Conservation (phyloP, 2,797 vertebrate species). For the Prunella strophiata region DNA sequence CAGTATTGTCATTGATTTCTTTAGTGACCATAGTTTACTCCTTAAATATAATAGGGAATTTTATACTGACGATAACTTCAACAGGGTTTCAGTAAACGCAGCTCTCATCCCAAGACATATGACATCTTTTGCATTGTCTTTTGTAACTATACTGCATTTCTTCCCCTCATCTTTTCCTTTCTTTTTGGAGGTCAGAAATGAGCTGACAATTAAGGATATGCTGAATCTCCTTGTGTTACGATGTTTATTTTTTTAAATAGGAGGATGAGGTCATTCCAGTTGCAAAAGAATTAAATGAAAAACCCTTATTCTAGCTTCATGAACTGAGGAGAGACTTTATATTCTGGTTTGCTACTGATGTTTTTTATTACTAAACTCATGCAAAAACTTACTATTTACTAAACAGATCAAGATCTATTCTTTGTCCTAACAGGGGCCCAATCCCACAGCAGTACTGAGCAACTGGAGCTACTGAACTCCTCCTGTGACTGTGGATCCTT, state of each 20-base stretch:
- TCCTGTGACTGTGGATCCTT: background rate
- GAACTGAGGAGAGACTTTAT: background rate
- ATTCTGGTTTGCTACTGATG: background rate
- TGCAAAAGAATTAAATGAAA: background rate
- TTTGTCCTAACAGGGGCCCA: background rate
- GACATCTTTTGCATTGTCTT: background rate
- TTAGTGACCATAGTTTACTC: background rate
- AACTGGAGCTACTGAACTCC: background rate
- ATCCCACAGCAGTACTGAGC: background rate
- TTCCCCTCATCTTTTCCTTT: background rate
- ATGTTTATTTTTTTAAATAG: background rate
- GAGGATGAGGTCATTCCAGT: background rate
- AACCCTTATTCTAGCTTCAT: background rate
- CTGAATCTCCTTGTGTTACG: background rate
- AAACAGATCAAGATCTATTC: background rate
- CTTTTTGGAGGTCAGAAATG: background rate
- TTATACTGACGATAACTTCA: background rate
- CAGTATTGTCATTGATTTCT: background rate
- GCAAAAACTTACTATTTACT: background rate
- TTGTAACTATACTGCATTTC: background rate
- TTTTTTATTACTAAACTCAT: background rate
- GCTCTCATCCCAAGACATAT: background rate
- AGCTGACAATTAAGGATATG: background rate
- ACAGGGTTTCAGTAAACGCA: background rate
- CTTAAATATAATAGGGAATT: background rate